Percentiles rank a stretch among this genome's conserved stretches.
Conservation (phyloP, 2,888 invertebrate species). For the Nymphalis polychloros region DNA sequence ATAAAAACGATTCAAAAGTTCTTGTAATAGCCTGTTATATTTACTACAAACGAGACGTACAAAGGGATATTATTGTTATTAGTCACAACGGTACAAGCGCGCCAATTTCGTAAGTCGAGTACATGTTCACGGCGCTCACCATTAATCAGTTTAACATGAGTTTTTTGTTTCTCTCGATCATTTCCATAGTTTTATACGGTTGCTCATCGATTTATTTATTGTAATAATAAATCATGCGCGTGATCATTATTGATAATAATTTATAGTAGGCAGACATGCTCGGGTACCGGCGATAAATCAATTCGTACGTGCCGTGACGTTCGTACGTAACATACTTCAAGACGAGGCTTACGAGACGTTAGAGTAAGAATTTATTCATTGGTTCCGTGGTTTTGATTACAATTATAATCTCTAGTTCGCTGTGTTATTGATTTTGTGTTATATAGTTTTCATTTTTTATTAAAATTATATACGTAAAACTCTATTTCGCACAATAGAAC, state of each 20-base stretch:
- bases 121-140: conserved; percentile 5
- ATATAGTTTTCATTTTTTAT: too few relatives aligned
- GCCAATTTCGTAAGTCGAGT: conserved; percentile 7
- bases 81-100: conserved; percentile 15
- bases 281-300: conserved; percentile 59
- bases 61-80: conserved; percentile 4
- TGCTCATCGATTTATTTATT: conserved; percentile 70
- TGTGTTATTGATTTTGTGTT: conserved; percentile 13
- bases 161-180: conserved; percentile 34
- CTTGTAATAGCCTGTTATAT: too few relatives aligned
- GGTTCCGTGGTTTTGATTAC: conserved; percentile 10
- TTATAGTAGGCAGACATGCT: conserved; percentile 66
- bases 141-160: conserved; percentile 30
- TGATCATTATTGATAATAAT: conserved; percentile 77
- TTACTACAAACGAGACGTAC: neutral
- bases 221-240: conserved; percentile 71
- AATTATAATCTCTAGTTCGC: neutral
- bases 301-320: conserved; percentile 47
- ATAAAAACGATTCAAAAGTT: too few relatives aligned
- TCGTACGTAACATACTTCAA: conserved; percentile 14
- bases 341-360: conserved; percentile 19
- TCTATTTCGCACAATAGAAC: too few relatives aligned
- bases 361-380: conserved; percentile 13
- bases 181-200: conserved; percentile 46
- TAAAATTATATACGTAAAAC: too few relatives aligned